phyloP scores from a whole-genome alignment of 2,888 invertebrate species.

The Urechis unicinctus region DNA sequence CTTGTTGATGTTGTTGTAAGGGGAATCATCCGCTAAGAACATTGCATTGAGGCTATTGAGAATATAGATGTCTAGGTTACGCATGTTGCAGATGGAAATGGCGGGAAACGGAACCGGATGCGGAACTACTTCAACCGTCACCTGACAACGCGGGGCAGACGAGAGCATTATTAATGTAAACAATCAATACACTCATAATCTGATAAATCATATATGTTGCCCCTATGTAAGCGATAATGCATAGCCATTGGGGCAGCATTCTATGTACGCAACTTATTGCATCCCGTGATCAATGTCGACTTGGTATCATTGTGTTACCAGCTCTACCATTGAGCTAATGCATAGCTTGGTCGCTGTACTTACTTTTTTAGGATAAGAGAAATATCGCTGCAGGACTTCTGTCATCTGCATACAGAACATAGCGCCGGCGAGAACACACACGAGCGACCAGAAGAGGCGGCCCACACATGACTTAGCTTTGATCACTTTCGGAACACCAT shows the following conservation, averaged over 20 bases:
- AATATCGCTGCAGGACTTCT: constrained; percentile 3
- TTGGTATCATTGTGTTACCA: no score
- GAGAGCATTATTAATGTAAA: no score
- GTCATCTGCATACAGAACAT: constrained; percentile 16
- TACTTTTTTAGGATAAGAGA: constrained; percentile 1
- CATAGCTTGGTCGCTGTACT: no score
- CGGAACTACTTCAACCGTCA: constrained; percentile 23
- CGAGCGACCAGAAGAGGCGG: constrained; percentile 12
- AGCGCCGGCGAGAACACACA: constrained; percentile 12
- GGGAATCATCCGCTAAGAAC: constrained; percentile 18
- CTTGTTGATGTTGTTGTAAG: constrained; percentile 17
- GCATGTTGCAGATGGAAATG: constrained; percentile 23
- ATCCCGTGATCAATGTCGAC: no score
- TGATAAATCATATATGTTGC: no score
- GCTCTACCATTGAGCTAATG: no score
- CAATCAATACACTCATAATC: no score
- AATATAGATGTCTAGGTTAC: constrained; percentile 22
- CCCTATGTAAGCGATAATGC: no score
- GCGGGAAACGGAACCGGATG: constrained; percentile 23
- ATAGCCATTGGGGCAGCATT: no score
- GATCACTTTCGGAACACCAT: constrained; percentile 22
- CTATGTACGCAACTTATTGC: no score
- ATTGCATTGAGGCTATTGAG: constrained; percentile 20
- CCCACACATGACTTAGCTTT: constrained; percentile 12
- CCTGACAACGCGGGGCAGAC: no score